These are phyloP conservation scores for Atethmia centrago DNA, from an alignment of 2,888 invertebrate genomes.

Conservation along the genomic window DNA sequence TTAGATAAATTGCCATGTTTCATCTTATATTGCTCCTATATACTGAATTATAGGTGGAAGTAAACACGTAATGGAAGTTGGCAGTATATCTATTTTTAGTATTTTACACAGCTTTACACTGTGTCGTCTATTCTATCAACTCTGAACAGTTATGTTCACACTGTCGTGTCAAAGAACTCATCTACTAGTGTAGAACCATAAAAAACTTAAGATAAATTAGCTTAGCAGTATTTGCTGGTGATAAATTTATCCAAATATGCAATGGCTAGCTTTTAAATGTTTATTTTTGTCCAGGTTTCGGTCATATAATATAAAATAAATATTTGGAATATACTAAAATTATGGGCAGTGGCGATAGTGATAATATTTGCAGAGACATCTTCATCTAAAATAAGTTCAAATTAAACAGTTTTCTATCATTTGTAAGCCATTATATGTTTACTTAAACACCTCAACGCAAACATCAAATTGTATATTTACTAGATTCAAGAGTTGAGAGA, in stretches of 20 bases:
- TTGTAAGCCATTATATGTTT: constrained; percentile 40
- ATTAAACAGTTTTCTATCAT: constrained; percentile 19
- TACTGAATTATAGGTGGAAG: neutral
- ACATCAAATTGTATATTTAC: constrained; percentile 20
- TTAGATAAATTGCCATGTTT: constrained; percentile 35
- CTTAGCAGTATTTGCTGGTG: constrained; percentile 35
- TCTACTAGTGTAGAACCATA: constrained; percentile 25
- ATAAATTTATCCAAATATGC: constrained; percentile 35
- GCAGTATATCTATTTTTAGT: constrained; percentile 38
- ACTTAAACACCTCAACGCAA: neutral
- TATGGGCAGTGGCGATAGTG: neutral
- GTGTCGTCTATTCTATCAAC: constrained; percentile 56
- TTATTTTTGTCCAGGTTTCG: neutral
- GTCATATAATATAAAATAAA: constrained; percentile 15
- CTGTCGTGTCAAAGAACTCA: constrained; percentile 56
- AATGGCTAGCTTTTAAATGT: constrained; percentile 8
- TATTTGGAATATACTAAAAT: neutral
- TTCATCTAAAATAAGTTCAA: constrained; percentile 9
- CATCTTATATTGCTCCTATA: constrained; percentile 12
- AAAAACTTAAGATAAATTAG: constrained; percentile 36
- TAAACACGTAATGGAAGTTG: constrained; percentile 22
- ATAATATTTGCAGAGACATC: constrained; percentile 15
- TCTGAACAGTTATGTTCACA: constrained; percentile 59
- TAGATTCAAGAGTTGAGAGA: constrained; percentile 43
- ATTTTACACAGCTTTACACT: constrained; percentile 51